Percentiles rank a stretch among this genome's conserved stretches.
Conservation (phyloP, 2,113 vertebrate genomes). For the Larimichthys crocea region DNA sequence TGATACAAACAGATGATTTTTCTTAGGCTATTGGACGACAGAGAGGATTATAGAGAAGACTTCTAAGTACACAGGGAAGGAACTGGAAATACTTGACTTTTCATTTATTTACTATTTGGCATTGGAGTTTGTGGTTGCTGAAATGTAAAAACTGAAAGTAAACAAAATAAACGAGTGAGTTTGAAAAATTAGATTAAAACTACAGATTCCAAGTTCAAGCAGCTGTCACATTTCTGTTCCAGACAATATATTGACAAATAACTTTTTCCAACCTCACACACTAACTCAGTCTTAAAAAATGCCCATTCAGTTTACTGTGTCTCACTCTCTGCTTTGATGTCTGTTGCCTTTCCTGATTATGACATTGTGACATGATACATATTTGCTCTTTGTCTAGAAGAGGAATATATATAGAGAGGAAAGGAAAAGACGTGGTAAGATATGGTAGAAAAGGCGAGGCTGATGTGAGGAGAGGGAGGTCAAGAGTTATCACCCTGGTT, state of each 20-base stretch:
- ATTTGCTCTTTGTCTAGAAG: slow-evolving; percentile 12
- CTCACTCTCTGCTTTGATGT: slow-evolving; percentile 16
- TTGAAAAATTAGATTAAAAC: not conserved
- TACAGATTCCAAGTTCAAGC: not conserved
- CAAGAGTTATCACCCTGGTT: slow-evolving; percentile 50
- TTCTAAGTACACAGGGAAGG: not conserved
- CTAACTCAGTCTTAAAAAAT: not conserved
- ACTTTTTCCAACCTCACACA: not conserved
- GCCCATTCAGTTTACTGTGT: not conserved
- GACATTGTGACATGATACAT: not conserved
- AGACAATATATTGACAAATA: not conserved
- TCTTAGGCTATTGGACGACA: not conserved
- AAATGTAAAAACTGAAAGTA: not conserved
- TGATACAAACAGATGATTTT: not conserved
- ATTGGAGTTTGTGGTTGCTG: not conserved
- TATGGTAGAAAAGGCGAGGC: slow-evolving; percentile 12
- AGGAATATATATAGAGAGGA: not conserved
- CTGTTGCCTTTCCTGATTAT: slow-evolving; percentile 17
- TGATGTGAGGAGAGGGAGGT: slow-evolving; percentile 49
- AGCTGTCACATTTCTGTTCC: not conserved
- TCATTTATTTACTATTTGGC: too few relatives aligned
- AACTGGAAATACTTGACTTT: not conserved
- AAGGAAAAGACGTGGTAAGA: slow-evolving; percentile 10
- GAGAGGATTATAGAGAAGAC: not conserved
- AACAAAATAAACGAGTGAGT: not conserved